Base-by-base conservation (phyloP, 2,797 vertebrate species). In the Euthynnus affinis region DNA sequence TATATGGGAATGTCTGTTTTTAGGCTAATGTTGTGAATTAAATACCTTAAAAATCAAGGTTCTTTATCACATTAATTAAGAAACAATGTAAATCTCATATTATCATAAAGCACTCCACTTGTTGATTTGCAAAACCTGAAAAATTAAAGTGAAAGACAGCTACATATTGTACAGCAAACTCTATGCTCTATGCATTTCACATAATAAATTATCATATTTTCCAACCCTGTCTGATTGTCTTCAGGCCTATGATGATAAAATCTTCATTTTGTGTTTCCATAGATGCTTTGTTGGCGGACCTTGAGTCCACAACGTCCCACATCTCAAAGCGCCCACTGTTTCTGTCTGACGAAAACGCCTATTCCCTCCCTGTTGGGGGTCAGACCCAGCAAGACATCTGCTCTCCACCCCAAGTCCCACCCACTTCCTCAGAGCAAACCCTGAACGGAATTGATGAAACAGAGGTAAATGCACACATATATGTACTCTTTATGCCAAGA, bases 221-320 rank as follows among this genome's bases (percentile, higher is more conserved):
- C 14, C 22, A 51, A 15, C 1, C 6, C 27, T 44, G 18, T 60
- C 25, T 52, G 23, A 6, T 9, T 40, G 29, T 20, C 13, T 17
- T 59, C 37, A 46, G 29, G 62, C 17, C 49, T 13, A 9, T 64
- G 15, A 60, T 48, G 34, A 53, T 52, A 48, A 17, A 42, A 53
- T 23, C 48, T 55, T 52, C 62, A 3, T 78, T 75, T 70, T 83
- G 14, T 86, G 20, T 80, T 72, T 79, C 42, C 5, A 0, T 40
- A 99, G 98, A 99, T 74, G 98, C 98, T 40, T 94, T 99, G 84
- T 91, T 99, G 89, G 98, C 98, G 44, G 98, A 99, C 93, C 94
- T 99, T 80, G 98, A 99, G 95, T 99, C 98, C 59, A 98, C 98
- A 84, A 98, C 98, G 56, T 98, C 97, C 0, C 97, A 98, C 85